phyloP scores from a whole-genome alignment of 1,140 invertebrate genomes.

The Pogonomyrmex barbatus region DNA sequence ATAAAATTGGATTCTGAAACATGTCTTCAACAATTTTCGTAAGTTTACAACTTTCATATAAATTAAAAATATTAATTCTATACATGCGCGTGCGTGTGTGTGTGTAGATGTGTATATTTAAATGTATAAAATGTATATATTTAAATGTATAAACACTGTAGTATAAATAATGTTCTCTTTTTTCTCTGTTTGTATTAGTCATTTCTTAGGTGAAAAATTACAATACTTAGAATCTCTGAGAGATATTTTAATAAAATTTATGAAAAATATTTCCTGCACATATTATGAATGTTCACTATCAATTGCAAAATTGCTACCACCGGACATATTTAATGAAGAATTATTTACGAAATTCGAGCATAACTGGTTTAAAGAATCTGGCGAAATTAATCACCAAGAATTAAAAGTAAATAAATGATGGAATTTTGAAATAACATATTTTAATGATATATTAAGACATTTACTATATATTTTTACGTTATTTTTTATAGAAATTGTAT shows the following conservation, averaged over 20 bases:
- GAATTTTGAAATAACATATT: not conserved
- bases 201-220: conserved; percentile 75
- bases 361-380: conserved; percentile 69
- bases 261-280: conserved; percentile 74
- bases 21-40: conserved; percentile 75
- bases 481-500: conserved; percentile 79
- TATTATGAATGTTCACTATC: conserved; percentile 75
- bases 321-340: conserved; percentile 40
- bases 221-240: conserved; percentile 78
- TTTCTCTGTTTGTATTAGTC: conserved; percentile 47
- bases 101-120: no score
- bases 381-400: conserved; percentile 78
- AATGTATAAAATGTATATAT: not conserved
- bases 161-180: not conserved
- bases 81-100: not conserved
- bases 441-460: not conserved
- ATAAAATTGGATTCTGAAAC: conserved; percentile 72
- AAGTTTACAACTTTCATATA: conserved; percentile 62
- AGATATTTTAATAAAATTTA: conserved; percentile 74
- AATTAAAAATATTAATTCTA: conserved; percentile 2
- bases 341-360: conserved; percentile 76
- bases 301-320: conserved; percentile 75
- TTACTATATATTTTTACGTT: conserved; percentile 41
- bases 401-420: conserved; percentile 74
- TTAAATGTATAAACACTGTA: not conserved